Conservation (phyloP, 2,113 vertebrate species). For the Pteruthius melanotis region DNA sequence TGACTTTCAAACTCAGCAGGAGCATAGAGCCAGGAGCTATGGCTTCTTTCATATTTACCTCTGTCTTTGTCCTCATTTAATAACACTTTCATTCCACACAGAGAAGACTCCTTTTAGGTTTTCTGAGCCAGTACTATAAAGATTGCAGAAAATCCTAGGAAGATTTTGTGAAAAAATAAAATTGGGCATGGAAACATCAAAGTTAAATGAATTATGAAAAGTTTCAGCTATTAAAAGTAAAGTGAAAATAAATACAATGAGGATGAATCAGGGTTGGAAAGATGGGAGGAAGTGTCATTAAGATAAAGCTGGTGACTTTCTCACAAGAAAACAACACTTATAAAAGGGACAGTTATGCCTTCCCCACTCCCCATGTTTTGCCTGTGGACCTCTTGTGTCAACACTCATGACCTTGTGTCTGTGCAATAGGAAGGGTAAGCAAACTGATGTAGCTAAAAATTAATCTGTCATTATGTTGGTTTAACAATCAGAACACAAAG, state of each 20-base stretch:
- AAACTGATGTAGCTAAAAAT: background rate
- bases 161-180: background rate
- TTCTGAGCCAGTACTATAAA: background rate
- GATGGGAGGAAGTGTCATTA: background rate
- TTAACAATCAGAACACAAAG: background rate
- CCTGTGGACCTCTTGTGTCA: background rate
- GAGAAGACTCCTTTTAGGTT: background rate
- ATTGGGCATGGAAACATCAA: background rate
- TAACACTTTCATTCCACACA: background rate
- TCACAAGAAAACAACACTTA: background rate
- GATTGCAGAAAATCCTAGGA: background rate
- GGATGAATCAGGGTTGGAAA: background rate
- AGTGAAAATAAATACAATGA: background rate
- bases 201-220: background rate
- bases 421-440: background rate
- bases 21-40: background rate
- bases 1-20: background rate
- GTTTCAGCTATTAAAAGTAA: background rate
- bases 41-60: slow-evolving; percentile 12
- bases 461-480: background rate
- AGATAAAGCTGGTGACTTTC: background rate
- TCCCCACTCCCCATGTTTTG: background rate
- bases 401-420: background rate
- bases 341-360: background rate
- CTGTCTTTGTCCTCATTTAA: background rate